These are phyloP conservation scores for Alcedo atthis DNA, from an alignment of 2,797 vertebrate species.

Conservation along the genomic window DNA sequence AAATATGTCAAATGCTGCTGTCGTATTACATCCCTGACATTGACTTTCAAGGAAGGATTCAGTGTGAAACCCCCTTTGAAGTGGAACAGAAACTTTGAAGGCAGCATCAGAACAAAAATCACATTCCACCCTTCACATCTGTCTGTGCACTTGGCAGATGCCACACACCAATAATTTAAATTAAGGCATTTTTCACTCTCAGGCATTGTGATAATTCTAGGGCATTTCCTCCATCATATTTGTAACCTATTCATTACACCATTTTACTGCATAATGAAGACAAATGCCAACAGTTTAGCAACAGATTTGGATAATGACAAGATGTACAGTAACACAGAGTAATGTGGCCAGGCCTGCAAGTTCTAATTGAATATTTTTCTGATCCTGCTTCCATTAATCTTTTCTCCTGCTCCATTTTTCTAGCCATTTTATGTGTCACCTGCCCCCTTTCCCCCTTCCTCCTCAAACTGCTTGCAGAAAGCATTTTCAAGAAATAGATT, in stretches of 20 bases:
- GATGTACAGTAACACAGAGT: conserved; percentile 75
- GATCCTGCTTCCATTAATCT: conserved; percentile 74
- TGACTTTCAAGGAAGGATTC: conserved; percentile 7
- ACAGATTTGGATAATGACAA: conserved; percentile 78
- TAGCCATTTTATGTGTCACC: neutral
- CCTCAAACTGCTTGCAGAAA: neutral
- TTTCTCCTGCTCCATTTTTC: conserved; percentile 53
- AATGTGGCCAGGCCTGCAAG: conserved; percentile 71
- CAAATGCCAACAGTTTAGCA: conserved; percentile 78
- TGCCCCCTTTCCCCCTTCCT: neutral
- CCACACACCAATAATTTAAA: conserved; percentile 46
- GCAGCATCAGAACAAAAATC: conserved; percentile 41
- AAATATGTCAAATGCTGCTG: conserved; percentile 5
- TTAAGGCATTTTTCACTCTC: conserved; percentile 50
- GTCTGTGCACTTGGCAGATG: conserved; percentile 34
- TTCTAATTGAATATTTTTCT: conserved; percentile 80
- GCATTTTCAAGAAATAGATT: conserved; percentile 62
- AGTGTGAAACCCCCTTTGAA: conserved; percentile 44
- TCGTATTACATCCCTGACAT: neutral
- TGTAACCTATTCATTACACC: conserved; percentile 74
- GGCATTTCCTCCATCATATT: conserved; percentile 63
- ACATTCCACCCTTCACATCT: conserved; percentile 16
- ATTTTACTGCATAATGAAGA: conserved; percentile 79
- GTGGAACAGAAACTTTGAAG: conserved; percentile 33
- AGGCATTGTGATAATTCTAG: conserved; percentile 51